A percentile compares a stretch with the other conserved stretches of the same genome.
Evolutionary conservation across 2,797 vertebrate species (phyloP).

Genomic region (Semotilus atromaculatus): DNA sequence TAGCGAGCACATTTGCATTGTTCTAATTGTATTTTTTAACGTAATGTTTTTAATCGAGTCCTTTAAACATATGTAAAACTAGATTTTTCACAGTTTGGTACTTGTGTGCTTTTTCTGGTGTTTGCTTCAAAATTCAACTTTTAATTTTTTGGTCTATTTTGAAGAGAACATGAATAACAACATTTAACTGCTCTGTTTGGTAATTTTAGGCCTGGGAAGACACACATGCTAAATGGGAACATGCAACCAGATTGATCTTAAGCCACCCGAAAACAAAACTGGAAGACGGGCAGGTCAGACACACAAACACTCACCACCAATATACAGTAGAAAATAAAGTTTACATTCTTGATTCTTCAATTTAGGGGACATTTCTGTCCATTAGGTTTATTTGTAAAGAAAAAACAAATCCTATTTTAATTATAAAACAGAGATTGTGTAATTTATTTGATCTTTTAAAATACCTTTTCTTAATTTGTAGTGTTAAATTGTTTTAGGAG

Average conservation of each 20-base stretch:
- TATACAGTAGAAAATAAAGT: background rate
- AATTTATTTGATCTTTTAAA: background rate
- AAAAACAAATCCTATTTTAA: background rate
- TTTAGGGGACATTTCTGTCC: background rate
- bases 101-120: background rate
- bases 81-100: background rate
- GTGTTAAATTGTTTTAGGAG: background rate
- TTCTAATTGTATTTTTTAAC: background rate
- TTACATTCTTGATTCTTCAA: background rate
- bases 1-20: background rate
- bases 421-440: background rate
- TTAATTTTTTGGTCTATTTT: background rate
- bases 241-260: conserved; percentile 93
- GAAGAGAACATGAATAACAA: background rate
- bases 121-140: background rate
- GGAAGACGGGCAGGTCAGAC: conserved; percentile 93
- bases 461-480: background rate
- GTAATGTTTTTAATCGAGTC: background rate
- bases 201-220: conserved; percentile 92
- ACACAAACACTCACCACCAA: background rate
- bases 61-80: background rate
- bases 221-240: conserved; percentile 93
- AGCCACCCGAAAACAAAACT: conserved; percentile 96
- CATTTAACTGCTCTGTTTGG: background rate
- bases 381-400: background rate